Conservation (phyloP, 2,113 vertebrate species). For the Panthera leo region DNA sequence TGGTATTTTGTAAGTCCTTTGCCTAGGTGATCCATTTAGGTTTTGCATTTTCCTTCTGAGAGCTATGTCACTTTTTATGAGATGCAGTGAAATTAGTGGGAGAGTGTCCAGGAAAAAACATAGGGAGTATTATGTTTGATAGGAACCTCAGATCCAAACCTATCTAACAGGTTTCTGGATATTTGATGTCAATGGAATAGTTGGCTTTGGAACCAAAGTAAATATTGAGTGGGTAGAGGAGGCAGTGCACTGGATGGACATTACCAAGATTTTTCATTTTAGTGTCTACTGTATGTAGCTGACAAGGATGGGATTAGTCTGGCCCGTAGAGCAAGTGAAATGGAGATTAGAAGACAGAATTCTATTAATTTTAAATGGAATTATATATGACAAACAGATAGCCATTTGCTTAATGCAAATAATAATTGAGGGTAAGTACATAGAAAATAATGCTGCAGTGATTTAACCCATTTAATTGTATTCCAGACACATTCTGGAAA, state of each 20-base stretch:
- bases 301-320: not conserved
- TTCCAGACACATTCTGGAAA: slow-evolving; percentile 12
- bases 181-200: not conserved
- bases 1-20: slow-evolving; percentile 20
- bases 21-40: not conserved
- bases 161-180: not conserved
- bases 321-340: not conserved
- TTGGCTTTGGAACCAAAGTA: not conserved
- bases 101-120: not conserved
- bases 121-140: not conserved
- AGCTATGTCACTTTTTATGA: not conserved
- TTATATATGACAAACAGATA: not conserved
- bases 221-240: not conserved
- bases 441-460: not conserved
- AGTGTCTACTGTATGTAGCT: not conserved
- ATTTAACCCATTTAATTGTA: slow-evolving; percentile 22
- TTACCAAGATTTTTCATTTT: not conserved
- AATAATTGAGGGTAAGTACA: slow-evolving; percentile 43
- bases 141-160: slow-evolving; percentile 9
- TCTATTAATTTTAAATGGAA: slow-evolving; percentile 35
- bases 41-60: slow-evolving; percentile 21
- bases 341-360: slow-evolving; percentile 32
- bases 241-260: not conserved
- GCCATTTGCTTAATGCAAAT: slow-evolving; percentile 6
- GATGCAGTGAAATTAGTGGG: not conserved